Evolutionary conservation across 1,140 invertebrate species (phyloP).

Genomic region (Penaeus japonicus): DNA sequence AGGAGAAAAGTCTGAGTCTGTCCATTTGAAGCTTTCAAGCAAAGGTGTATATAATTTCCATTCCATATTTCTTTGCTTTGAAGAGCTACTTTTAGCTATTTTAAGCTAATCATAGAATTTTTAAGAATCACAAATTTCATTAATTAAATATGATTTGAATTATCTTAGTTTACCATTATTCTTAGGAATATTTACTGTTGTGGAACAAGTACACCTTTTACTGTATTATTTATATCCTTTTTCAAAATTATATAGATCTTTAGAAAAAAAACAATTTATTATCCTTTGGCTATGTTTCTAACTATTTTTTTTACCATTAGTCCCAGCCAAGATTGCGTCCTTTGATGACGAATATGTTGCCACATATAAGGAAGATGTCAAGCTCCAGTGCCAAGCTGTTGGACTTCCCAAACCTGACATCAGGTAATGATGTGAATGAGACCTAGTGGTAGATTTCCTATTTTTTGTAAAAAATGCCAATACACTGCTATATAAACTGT

Average conservation of each 20-base stretch:
- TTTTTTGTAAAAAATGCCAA: not conserved
- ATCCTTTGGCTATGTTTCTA: not conserved
- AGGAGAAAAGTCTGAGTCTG: conserved; percentile 86
- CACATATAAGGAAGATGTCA: conserved; percentile 90
- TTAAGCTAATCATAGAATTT: not conserved
- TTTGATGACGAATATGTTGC: conserved; percentile 90
- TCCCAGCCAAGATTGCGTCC: conserved; percentile 90
- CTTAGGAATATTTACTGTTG: too few relatives aligned
- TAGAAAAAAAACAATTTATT: not conserved
- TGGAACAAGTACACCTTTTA: too few relatives aligned
- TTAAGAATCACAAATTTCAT: too few relatives aligned
- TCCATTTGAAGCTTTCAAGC: conserved; percentile 80
- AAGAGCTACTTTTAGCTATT: not conserved
- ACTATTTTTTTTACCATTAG: conserved; percentile 66
- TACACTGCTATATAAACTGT: not conserved
- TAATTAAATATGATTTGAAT: too few relatives aligned
- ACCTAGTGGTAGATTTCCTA: conserved; percentile 70
- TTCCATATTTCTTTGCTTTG: not conserved
- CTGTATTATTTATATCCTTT: too few relatives aligned
- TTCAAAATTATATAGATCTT: not conserved
- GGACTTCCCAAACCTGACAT: conserved; percentile 88
- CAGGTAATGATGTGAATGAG: conserved; percentile 19
- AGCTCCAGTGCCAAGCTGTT: conserved; percentile 88
- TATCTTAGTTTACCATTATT: too few relatives aligned
- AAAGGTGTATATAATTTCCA: conserved; percentile 70